Base-by-base conservation (phyloP, 2,888 invertebrate species). In the Acleris sparsana region DNA sequence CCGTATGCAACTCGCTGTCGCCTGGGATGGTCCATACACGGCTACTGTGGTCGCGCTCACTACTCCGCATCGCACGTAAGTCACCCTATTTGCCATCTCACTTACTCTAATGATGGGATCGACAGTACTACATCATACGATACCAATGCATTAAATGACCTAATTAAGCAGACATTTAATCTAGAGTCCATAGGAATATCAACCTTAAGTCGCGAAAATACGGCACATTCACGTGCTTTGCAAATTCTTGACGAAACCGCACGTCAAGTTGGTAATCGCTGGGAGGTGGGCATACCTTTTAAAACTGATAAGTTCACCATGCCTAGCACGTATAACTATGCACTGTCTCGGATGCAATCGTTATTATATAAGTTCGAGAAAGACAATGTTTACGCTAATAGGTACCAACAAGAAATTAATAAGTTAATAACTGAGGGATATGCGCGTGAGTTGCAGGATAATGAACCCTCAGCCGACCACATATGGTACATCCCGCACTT, bases 1-100 rank as follows among this genome's bases (percentile, higher is more conserved):
- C 72, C 72, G 1, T 73, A 71, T 56, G 71, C n/a, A n/a, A 46
- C 46, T 5, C 46, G 46, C 46, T 46, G 46, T 46, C 16, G 46
- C 13, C 39, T 39, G 18, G 73, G 70, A 18, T 72, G 72, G 71
- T 59, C 68, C 3, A 67, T 70, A 53, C 70, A 71, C 39, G 70
- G 71, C 43, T 69, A 60, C 57, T 61, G 46, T 44, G 64, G 71
- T 67, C 69, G 55, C 68, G 56, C 67, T 69, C 61, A 62, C 59
- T 55, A 68, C 67, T 63, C 58, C 68, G 75, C 75, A 73, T 76
- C 77, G 72, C 71, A 55, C 55, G 63, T 84, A 83, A 84, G 70
- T 82, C 81, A 82, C 67, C 62, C 25, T 79, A 25, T 53, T 25
- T 53, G 52, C 29, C 52, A 69, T 64, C 69, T 69, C 58, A 51